These are phyloP conservation scores for Gallinago nigripennis DNA, from an alignment of 2,797 vertebrate genomes.

Conservation along the genomic window DNA sequence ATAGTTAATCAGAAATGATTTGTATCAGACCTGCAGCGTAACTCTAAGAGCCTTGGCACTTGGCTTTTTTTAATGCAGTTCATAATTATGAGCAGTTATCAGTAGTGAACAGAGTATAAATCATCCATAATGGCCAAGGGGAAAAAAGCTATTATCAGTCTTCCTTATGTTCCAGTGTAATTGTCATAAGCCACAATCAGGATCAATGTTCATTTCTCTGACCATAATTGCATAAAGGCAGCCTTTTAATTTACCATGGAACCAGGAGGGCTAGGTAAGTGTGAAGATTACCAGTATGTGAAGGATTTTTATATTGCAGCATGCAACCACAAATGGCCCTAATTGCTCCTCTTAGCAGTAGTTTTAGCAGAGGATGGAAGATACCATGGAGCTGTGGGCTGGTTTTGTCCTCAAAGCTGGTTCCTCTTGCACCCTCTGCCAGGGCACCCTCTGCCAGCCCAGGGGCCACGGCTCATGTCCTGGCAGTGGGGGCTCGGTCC, in stretches of 20 bases:
- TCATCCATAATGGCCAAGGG: conserved; percentile 73
- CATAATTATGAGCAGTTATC: conserved; percentile 74
- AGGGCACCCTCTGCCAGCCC: background rate
- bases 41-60: conserved; percentile 61
- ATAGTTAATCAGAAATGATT: conserved; percentile 70
- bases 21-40: conserved; percentile 65
- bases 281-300: conserved; percentile 58
- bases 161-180: conserved; percentile 76
- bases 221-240: conserved; percentile 71
- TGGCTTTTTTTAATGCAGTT: conserved; percentile 70
- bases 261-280: conserved; percentile 62
- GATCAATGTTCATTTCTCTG: conserved; percentile 75
- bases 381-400: background rate
- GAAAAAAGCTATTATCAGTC: conserved; percentile 75
- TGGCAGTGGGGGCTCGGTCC: background rate
- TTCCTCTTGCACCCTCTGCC: background rate
- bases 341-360: conserved; percentile 18
- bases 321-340: background rate
- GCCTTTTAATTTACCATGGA: conserved; percentile 70
- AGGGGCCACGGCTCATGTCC: fast-evolving
- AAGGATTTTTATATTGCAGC: conserved; percentile 30
- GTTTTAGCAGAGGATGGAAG: conserved; percentile 4
- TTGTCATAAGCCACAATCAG: conserved; percentile 74
- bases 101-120: conserved; percentile 70
- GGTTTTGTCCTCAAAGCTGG: background rate